These are phyloP conservation scores for Habroteleia sp. DNA, from an alignment of 2,888 invertebrate species.

Conservation along the genomic window DNA sequence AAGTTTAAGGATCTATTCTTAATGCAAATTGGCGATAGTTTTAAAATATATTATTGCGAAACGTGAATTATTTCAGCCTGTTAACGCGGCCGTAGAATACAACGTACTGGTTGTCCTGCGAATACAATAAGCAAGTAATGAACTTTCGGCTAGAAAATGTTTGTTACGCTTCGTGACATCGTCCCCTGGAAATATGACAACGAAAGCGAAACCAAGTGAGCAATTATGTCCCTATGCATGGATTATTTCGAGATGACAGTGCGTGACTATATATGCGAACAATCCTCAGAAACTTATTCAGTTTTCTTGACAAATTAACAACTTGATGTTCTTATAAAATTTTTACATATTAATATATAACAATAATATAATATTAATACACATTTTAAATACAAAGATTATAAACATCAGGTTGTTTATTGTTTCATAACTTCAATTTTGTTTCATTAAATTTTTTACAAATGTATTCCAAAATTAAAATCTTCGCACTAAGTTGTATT, in stretches of 20 bases:
- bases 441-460: constrained; percentile 52
- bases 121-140: constrained; percentile 58
- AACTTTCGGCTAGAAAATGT: constrained; percentile 57
- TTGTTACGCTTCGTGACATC: constrained; percentile 74
- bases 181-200: constrained; percentile 76
- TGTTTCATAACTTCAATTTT: constrained; percentile 11
- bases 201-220: constrained; percentile 79
- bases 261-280: constrained; percentile 74
- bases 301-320: constrained; percentile 62
- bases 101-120: constrained; percentile 37
- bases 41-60: constrained; percentile 58
- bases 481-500: constrained; percentile 41
- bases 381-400: too few species aligned
- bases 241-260: constrained; percentile 66
- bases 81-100: constrained; percentile 37
- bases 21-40: constrained; percentile 2
- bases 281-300: constrained; percentile 65
- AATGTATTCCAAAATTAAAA: constrained; percentile 66
- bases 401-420: too few species aligned
- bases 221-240: constrained; percentile 74
- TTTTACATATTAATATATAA: too few species aligned
- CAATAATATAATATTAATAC: too few species aligned
- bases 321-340: not conserved
- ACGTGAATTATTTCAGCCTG: constrained; percentile 67
- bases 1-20: constrained; percentile 37